Evolutionary conservation across 2,888 invertebrate species (phyloP), one percentile per base, ranked within the genome.

Genomic region (Tanytarsus gracilentus): DNA sequence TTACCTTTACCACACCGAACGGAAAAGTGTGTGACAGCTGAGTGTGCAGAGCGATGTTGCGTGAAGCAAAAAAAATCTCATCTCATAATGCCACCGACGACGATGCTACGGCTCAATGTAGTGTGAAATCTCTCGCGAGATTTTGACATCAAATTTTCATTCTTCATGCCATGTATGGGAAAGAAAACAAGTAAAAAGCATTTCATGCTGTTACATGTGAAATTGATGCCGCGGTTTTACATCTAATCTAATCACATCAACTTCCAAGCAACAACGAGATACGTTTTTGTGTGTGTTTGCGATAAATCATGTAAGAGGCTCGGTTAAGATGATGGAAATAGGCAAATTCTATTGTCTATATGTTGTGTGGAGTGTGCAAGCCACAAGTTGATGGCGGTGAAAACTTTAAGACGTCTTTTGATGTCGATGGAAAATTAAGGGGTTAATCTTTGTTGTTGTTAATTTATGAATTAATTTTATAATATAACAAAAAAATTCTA

Each of bases 51-150:
- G 40, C 16, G 40, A 40, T 16, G 40, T 40, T 40, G 40, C 40
- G 16, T 9, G 21, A 40, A 40, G 40, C 40, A 21, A 33, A 36
- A 29, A 23, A 56, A 56, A 56, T 56, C 56, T 40, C 56, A 55
- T 55, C n/a, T n/a, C 55, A 56, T 56, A 56, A 56, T 56, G 27
- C 26, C 21, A n/a, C n/a, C n/a, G n/a, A n/a, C n/a, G n/a, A n/a
- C n/a, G n/a, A n/a, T n/a, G 25, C 11, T 44, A 21, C 26, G 11
- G 44, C 56, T 56, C 56, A 39, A 56, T 56, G 39, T 56, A 27
- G 56, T 44, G 27, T 29, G 11, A 18, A 40, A 56, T 44, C 40
- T 56, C 56, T 39, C 56, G 36, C 23, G 53, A 53, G 30, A 36
- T 23, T 30, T 49, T 40, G 40, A 40, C 40, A 40, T 40, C 7